Conservation (phyloP, 2,888 invertebrate genomes). For the Cepaea hortensis region DNA sequence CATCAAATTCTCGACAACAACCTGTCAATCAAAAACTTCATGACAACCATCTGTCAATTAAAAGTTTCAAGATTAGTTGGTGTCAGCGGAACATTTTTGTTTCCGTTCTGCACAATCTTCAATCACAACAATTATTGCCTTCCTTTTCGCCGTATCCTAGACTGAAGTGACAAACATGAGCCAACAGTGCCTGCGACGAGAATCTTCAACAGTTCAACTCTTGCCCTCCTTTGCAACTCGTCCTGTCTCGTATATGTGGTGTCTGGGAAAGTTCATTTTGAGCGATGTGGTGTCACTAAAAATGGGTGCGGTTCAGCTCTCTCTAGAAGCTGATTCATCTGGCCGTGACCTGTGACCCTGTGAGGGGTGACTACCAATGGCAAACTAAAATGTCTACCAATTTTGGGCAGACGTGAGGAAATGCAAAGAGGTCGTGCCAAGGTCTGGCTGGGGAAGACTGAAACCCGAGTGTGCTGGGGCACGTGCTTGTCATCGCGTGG, state of each 20-base stretch:
- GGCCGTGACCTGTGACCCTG: no score
- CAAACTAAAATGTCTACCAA: background rate
- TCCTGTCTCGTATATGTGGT: constrained; percentile 38
- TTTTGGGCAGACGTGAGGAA: background rate
- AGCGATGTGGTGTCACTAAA: background rate
- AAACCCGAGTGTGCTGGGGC: constrained; percentile 28
- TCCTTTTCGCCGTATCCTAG: no score
- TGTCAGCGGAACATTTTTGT: no score
- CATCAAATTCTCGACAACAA: no score
- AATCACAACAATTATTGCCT: no score
- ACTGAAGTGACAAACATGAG: no score
- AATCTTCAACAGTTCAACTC: background rate
- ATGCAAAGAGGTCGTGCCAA: constrained; percentile 2
- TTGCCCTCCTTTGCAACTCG: constrained; percentile 49
- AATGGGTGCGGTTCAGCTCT: background rate
- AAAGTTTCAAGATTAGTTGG: no score
- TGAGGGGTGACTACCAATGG: no score
- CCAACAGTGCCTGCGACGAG: background rate
- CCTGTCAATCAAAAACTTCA: no score
- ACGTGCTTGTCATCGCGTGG: constrained; percentile 41
- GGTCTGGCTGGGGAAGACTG: constrained; percentile 34
- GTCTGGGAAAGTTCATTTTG: background rate
- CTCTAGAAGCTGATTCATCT: no score
- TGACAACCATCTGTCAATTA: no score
- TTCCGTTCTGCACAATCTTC: no score